phyloP scores from a whole-genome alignment of 2,797 vertebrate genomes.

The Hipposideros larvatus region DNA sequence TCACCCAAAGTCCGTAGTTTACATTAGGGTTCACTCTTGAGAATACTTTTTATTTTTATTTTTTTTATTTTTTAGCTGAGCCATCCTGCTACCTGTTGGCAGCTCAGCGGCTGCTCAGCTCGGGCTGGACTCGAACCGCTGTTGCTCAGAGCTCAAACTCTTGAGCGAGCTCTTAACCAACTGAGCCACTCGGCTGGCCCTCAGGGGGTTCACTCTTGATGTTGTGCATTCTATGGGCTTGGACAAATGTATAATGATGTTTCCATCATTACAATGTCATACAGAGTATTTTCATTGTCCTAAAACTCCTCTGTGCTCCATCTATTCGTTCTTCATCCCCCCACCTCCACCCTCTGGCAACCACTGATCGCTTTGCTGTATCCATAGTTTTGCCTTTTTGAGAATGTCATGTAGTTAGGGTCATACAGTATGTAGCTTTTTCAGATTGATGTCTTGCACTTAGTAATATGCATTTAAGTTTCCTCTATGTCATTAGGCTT shows the following conservation, averaged over 20 bases:
- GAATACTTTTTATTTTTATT: too few species aligned
- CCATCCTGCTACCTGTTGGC: too few species aligned
- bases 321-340: not conserved
- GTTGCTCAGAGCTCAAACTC: too few species aligned
- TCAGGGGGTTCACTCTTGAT: not conserved
- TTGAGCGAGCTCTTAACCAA: too few species aligned
- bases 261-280: not conserved
- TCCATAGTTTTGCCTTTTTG: not conserved
- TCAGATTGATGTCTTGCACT: not conserved
- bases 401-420: not conserved
- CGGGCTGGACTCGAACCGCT: too few species aligned
- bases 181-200: too few species aligned
- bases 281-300: not conserved
- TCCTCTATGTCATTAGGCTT: not conserved
- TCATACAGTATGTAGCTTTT: not conserved
- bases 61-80: too few species aligned
- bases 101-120: too few species aligned
- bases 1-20: not conserved
- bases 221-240: too few species aligned
- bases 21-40: not conserved
- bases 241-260: not conserved
- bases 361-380: not conserved
- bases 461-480: not conserved
- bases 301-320: not conserved
- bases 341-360: not conserved